phyloP scores from a whole-genome alignment of 1,140 invertebrate genomes.

The Sycophila sp. region DNA sequence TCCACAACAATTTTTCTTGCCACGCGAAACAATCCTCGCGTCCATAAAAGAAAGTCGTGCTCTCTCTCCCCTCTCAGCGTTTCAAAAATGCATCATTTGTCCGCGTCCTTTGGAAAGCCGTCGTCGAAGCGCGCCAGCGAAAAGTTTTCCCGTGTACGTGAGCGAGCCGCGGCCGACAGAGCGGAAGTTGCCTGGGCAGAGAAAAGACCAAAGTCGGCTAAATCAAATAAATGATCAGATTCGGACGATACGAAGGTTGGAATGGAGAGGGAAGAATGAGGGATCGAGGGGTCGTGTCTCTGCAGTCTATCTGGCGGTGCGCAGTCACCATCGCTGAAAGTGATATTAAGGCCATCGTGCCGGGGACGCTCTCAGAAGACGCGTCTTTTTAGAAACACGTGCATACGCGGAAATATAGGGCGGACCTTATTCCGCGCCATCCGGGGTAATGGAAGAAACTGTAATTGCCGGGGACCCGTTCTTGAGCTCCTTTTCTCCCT shows the following conservation, averaged over 20 bases:
- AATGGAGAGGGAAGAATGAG: too few species aligned
- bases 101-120: too few species aligned
- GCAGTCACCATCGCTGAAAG: slow-evolving; percentile 7
- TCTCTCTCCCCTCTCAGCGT: too few species aligned
- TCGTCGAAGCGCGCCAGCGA: too few species aligned
- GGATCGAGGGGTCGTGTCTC: neutral
- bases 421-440: neutral
- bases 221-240: slow-evolving; percentile 2
- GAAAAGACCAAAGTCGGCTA: neutral
- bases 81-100: too few species aligned
- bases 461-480: slow-evolving; percentile 13
- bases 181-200: neutral
- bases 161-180: too few species aligned
- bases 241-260: too few species aligned
- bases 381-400: neutral
- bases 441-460: slow-evolving; percentile 15
- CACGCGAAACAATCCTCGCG: too few species aligned
- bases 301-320: neutral
- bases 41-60: too few species aligned
- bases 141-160: too few species aligned
- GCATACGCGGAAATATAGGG: neutral
- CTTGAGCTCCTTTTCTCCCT: neutral
- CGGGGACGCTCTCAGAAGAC: neutral
- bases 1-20: too few species aligned
- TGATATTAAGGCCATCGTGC: slow-evolving; percentile 2